These are phyloP conservation scores for Coendou prehensilis DNA, from an alignment of 2,797 vertebrate genomes.

Conservation along the genomic window DNA sequence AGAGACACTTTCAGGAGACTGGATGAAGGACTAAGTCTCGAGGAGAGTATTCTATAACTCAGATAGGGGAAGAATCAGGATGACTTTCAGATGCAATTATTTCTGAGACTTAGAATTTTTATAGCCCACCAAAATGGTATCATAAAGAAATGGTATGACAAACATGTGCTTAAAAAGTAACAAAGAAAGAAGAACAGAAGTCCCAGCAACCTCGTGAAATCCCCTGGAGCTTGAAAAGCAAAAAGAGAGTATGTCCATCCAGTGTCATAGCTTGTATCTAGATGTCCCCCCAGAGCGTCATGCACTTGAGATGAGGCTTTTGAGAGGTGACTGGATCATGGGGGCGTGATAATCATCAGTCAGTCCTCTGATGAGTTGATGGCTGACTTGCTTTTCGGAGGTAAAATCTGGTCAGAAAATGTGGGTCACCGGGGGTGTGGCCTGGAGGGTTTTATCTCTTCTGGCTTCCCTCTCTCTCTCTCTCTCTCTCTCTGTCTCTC, in stretches of 20 bases:
- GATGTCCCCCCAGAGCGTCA: background rate
- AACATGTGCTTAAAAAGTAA: background rate
- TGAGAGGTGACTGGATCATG: background rate
- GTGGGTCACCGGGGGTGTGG: background rate
- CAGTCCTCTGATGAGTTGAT: background rate
- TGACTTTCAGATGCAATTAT: slow-evolving; percentile 28
- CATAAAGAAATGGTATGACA: background rate
- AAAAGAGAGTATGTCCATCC: background rate
- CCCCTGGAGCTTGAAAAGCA: background rate
- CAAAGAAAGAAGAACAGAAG: background rate
- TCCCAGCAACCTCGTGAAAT: background rate
- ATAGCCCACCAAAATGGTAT: background rate
- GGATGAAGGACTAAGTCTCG: background rate
- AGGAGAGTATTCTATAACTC: background rate
- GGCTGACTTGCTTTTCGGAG: background rate
- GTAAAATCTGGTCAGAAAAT: background rate
- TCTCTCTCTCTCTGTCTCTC: background rate
- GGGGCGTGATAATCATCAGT: background rate
- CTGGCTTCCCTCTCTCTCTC: background rate
- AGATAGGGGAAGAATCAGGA: background rate
- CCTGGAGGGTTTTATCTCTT: background rate
- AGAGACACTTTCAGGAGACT: background rate
- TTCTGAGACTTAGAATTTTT: slow-evolving; percentile 11
- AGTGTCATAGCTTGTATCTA: background rate
- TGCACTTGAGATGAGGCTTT: background rate